Evolutionary conservation across 1,140 invertebrate species (phyloP), one percentile per base, ranked within the genome.

Genomic region (Drosophila pruinosa): DNA sequence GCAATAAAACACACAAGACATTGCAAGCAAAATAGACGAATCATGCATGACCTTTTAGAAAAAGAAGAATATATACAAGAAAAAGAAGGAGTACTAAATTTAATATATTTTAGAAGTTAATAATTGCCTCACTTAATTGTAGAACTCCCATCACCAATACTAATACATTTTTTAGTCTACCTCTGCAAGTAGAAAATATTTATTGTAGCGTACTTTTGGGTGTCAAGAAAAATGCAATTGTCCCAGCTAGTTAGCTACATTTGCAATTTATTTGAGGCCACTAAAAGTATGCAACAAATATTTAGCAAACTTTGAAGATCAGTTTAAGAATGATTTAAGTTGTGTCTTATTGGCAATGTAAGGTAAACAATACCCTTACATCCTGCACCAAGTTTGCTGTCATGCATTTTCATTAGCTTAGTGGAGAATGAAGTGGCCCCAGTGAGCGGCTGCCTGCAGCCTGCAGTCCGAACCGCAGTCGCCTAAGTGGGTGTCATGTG

Each of bases 351-450:
- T 45, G 10, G 4, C 4, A 47, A 26, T 47, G n/a, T 47, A 47
- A 56, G 36, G 5, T 58, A 8, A 17, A 41, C 10, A 12, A 26
- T 45, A 64, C 45, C 56, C 39, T 41, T 41, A 38, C 36, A 34
- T 34, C 15, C 17, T 34, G 10, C 15, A 19, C 19, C 22, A 56
- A 50, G 45, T 67, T 64, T 0, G 31, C 34, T 21, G 28, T 22
- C 48, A 50, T 73, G 72, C 64, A 83, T 73, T 75, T 80, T 80
- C 77, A 74, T 64, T 80, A 81, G 68, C 57, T 36, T 48, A 50
- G 48, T 61, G 19, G 24, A 50, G 15, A 26, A 36, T 14, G 17
- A 56, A 19, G 12, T 43, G 7, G 10, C 26, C 7, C 53, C 31
- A 5, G 19, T 8, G 8, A 50, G 39, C 34, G n/a, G n/a, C n/a